A percentile compares a stretch with the other conserved stretches of the same genome.
Evolutionary conservation across 1,140 invertebrate species (phyloP).

Genomic region (Dreissena polymorpha): DNA sequence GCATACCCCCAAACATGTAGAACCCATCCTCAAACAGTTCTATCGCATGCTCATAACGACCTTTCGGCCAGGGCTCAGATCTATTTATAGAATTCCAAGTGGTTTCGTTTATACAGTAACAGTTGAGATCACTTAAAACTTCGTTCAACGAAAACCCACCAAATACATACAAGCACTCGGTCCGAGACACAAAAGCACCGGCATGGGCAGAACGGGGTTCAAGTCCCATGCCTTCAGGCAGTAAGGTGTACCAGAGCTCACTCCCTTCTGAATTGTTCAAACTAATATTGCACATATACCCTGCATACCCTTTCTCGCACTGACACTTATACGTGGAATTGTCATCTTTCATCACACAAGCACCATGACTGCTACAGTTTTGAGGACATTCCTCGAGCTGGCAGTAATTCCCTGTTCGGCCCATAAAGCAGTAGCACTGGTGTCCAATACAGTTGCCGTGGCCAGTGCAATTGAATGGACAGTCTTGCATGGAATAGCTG

Average conservation of each 20-base stretch:
- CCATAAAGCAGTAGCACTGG: constrained; percentile 86
- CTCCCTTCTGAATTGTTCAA: constrained; percentile 65
- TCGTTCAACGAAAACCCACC: constrained; percentile 95
- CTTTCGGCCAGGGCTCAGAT: constrained; percentile 77
- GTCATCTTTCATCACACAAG: constrained; percentile 59
- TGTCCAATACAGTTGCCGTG: constrained; percentile 90
- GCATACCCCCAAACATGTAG: constrained; percentile 93
- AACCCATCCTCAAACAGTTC: constrained; percentile 84
- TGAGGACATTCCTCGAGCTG: constrained; percentile 81
- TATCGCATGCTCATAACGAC: constrained; percentile 92
- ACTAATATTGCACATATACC: constrained; percentile 76
- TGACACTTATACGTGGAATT: constrained; percentile 65
- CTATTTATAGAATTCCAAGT: constrained; percentile 73
- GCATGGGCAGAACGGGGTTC: constrained; percentile 91
- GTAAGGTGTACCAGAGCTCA: constrained; percentile 76
- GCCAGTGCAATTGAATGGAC: constrained; percentile 92
- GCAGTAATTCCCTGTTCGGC: constrained; percentile 87
- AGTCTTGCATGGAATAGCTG: constrained; percentile 93
- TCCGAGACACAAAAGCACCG: constrained; percentile 89
- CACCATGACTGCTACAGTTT: constrained; percentile 74
- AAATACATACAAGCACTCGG: constrained; percentile 93
- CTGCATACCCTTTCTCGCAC: constrained; percentile 76
- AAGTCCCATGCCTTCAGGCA: constrained; percentile 84
- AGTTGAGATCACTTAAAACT: constrained; percentile 88
- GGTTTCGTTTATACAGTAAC: constrained; percentile 79